These are phyloP conservation scores for Larimichthys polyactis DNA, from an alignment of 2,113 vertebrate genomes.

Conservation along the genomic window DNA sequence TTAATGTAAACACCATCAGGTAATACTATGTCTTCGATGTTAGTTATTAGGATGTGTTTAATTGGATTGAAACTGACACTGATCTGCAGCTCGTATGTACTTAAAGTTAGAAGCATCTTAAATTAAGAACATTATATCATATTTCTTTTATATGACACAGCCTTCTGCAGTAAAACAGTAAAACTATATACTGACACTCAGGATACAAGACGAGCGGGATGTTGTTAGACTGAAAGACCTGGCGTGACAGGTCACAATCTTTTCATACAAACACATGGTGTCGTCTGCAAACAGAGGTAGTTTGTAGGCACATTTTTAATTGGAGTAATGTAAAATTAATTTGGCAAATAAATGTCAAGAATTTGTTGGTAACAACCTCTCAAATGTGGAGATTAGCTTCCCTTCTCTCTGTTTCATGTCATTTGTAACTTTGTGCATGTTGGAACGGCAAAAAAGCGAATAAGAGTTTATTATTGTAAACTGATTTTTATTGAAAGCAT, in stretches of 20 bases:
- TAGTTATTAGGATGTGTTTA: not conserved
- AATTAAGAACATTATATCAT: not conserved
- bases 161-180: not conserved
- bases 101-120: not conserved
- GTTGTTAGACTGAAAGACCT: not conserved
- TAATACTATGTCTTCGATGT: not conserved
- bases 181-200: not conserved
- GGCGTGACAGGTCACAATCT: not conserved
- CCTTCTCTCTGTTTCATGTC: no score
- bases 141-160: no score
- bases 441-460: no score
- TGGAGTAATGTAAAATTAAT: not conserved
- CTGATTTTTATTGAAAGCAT: no score
- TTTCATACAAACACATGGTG: not conserved
- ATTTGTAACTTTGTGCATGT: no score
- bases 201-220: not conserved
- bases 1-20: not conserved
- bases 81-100: not conserved
- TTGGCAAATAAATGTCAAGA: no score
- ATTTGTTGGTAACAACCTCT: no score
- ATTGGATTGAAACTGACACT: not conserved
- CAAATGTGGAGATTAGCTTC: no score
- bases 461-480: no score
- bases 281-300: conserved; percentile 33
- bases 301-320: not conserved